Evolutionary conservation across 1,140 invertebrate species (phyloP).

Genomic region (Delia radicum): DNA sequence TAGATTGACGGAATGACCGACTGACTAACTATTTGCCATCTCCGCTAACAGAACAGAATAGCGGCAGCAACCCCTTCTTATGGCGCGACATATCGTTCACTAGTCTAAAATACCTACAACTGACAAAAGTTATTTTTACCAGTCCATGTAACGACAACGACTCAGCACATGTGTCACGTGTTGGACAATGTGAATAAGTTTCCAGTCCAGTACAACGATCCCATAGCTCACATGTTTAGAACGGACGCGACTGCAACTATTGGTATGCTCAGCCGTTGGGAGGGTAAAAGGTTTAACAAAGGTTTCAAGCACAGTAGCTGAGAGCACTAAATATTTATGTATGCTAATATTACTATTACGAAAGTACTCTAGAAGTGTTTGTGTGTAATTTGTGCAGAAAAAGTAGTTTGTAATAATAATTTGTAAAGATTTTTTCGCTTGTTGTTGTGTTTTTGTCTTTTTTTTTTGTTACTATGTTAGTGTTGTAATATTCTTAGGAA

Average conservation of each 20-base stretch:
- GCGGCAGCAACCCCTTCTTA: neutral
- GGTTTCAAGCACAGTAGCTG: no score
- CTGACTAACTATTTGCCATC: neutral
- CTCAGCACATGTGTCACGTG: slow-evolving; percentile 26
- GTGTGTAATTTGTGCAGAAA: no score
- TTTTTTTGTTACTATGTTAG: no score
- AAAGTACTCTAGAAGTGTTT: no score
- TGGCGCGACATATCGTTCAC: neutral
- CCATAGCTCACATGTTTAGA: slow-evolving; percentile 29
- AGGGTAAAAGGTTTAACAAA: no score
- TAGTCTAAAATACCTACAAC: neutral
- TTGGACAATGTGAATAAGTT: slow-evolving; percentile 24
- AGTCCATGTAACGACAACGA: neutral
- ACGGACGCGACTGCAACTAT: slow-evolving; percentile 25
- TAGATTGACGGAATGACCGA: neutral
- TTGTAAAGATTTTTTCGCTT: no score
- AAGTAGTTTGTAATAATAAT: no score
- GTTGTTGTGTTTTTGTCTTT: no score
- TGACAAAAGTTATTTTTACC: neutral
- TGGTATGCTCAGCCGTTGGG: no score
- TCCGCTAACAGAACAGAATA: neutral
- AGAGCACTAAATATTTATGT: no score
- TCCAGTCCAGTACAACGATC: slow-evolving; percentile 26
- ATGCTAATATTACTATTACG: no score
- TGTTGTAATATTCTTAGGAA: no score